Conservation (phyloP, 2,113 vertebrate genomes). For the Corydoras sp. region DNA sequence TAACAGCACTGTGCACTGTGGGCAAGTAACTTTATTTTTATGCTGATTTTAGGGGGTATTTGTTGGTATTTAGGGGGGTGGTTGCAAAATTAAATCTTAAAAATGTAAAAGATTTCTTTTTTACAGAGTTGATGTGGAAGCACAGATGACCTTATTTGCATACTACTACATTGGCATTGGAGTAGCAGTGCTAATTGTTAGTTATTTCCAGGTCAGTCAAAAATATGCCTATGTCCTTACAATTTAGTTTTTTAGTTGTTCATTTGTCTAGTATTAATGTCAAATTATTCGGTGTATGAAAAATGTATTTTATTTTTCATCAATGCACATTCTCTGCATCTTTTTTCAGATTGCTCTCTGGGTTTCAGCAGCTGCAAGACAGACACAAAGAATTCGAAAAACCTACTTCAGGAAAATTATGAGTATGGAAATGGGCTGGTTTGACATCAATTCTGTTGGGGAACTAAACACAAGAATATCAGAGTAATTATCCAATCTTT, state of each 20-base stretch:
- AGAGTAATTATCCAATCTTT: conserved; percentile 51
- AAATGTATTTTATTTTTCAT: background rate
- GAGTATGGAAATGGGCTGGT: conserved; percentile 39
- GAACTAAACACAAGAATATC: conserved; percentile 72
- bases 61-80: too few relatives aligned
- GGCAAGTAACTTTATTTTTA: conserved; percentile 51
- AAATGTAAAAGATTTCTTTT: conserved; percentile 13
- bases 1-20: conserved; percentile 56
- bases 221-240: too few relatives aligned
- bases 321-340: too few relatives aligned
- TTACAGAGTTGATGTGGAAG: conserved; percentile 65
- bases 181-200: conserved; percentile 56
- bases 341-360: conserved; percentile 60
- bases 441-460: conserved; percentile 69
- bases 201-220: conserved; percentile 62
- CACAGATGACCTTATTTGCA: conserved; percentile 66
- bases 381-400: conserved; percentile 61
- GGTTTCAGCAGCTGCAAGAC: conserved; percentile 61
- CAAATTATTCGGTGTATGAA: background rate
- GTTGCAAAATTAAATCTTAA: too few relatives aligned
- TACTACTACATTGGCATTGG: conserved; percentile 69
- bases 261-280: background rate
- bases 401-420: conserved; percentile 68
- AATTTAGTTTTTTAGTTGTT: too few relatives aligned
- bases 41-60: too few relatives aligned